phyloP scores from a whole-genome alignment of 2,888 invertebrate species.

The Phymatocera aterrima region DNA sequence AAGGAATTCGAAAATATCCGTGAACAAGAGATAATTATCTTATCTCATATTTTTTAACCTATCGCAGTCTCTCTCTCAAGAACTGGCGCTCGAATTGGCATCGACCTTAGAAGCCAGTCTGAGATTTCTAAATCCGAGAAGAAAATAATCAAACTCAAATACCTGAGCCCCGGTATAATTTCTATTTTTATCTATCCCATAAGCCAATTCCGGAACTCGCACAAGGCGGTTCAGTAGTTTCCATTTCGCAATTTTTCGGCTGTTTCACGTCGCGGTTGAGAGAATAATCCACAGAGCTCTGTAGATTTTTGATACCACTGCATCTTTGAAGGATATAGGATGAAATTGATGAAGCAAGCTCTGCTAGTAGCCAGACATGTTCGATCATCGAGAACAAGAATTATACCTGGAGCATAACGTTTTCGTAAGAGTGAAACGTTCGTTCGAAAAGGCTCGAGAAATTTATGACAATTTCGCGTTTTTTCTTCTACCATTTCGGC shows the following conservation, averaged over 20 bases:
- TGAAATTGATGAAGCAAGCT: conserved; percentile 14
- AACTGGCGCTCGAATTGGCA: too few relatives aligned
- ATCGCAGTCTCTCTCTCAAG: too few relatives aligned
- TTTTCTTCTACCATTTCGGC: background rate
- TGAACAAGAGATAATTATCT: too few relatives aligned
- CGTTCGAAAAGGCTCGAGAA: conserved; percentile 17
- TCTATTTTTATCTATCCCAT: background rate
- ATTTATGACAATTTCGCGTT: conserved; percentile 22
- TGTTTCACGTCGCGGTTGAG: too few relatives aligned
- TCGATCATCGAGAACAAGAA: conserved; percentile 2
- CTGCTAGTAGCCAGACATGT: background rate
- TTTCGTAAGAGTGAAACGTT: conserved; percentile 10
- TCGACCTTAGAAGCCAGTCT: background rate
- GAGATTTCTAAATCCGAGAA: background rate
- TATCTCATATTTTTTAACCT: too few relatives aligned
- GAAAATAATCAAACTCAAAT: background rate
- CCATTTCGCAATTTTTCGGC: too few relatives aligned
- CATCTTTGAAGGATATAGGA: background rate
- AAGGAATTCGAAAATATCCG: too few relatives aligned
- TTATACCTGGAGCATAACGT: background rate
- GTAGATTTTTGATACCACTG: too few relatives aligned
- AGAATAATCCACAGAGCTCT: too few relatives aligned
- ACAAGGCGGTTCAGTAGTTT: background rate
- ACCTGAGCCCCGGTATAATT: background rate
- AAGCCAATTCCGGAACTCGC: background rate